A percentile compares a stretch with the other conserved stretches of the same genome.
phyloP scores from a whole-genome alignment of 2,113 vertebrate species.

The Chaetodon auriga region DNA sequence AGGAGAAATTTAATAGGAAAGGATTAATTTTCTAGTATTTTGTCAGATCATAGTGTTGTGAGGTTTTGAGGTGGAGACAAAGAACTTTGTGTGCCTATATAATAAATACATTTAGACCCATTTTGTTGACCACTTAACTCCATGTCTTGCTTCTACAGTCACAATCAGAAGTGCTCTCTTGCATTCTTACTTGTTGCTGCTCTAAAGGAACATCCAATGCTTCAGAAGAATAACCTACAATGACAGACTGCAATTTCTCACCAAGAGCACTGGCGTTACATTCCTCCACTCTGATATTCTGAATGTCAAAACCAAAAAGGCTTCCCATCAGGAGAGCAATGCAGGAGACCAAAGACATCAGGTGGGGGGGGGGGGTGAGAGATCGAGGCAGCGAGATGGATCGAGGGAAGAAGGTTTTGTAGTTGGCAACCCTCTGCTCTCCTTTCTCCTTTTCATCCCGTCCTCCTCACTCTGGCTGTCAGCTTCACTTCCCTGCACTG shows the following conservation, averaged over 20 bases:
- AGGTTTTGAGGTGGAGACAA: neutral
- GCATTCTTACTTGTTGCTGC: neutral
- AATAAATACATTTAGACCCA: neutral
- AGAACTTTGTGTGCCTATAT: neutral
- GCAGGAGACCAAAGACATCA: slow-evolving; percentile 31
- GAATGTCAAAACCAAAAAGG: slow-evolving; percentile 39
- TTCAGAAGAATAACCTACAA: slow-evolving; percentile 27
- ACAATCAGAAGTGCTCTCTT: neutral
- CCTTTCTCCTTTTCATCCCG: slow-evolving; percentile 44
- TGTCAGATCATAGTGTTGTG: neutral
- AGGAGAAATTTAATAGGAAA: neutral
- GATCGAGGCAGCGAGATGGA: neutral
- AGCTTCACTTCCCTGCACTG: slow-evolving; percentile 30
- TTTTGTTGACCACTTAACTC: neutral
- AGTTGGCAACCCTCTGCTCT: slow-evolving; percentile 24
- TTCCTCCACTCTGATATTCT: slow-evolving; percentile 20
- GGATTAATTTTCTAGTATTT: neutral
- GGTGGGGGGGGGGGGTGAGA: slow-evolving; percentile 7
- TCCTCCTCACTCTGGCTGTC: slow-evolving; percentile 40
- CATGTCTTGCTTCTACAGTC: neutral
- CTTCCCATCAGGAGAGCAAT: slow-evolving; percentile 35
- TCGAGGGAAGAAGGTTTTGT: slow-evolving; percentile 19
- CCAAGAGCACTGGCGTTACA: slow-evolving; percentile 4
- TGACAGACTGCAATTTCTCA: slow-evolving; percentile 10
- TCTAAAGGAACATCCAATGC: neutral